Percentiles rank a stretch among this genome's conserved stretches.
Evolutionary conservation across 1,140 invertebrate genomes (phyloP).

Genomic region (Pseudomyrmex concolor): DNA sequence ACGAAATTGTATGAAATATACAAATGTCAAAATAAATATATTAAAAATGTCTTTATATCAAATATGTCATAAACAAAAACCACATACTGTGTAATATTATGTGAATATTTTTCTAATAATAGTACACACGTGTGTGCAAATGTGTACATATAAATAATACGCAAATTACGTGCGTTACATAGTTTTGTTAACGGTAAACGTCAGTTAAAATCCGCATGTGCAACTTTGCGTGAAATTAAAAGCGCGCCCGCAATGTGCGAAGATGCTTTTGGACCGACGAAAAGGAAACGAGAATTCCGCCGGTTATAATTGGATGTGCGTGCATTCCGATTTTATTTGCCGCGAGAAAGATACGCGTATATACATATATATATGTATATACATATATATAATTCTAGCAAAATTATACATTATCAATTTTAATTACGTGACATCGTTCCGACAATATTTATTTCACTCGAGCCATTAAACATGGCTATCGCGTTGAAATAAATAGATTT

Average conservation of each 20-base stretch:
- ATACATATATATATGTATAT: too few relatives aligned
- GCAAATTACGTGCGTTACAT: slow-evolving; percentile 34
- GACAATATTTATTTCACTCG: slow-evolving; percentile 32
- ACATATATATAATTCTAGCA: slow-evolving; percentile 40
- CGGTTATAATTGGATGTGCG: slow-evolving; percentile 56
- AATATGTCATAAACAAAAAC: background rate
- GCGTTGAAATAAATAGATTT: slow-evolving; percentile 15
- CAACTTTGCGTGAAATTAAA: slow-evolving; percentile 52
- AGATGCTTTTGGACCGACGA: slow-evolving; percentile 52
- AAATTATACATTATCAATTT: slow-evolving; percentile 57
- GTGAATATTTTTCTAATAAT: slow-evolving; percentile 34
- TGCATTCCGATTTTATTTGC: slow-evolving; percentile 51
- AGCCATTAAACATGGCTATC: slow-evolving; percentile 29
- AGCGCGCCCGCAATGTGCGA: slow-evolving; percentile 50
- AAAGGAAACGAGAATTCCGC: slow-evolving; percentile 58
- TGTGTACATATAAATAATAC: slow-evolving; percentile 21
- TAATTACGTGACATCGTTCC: slow-evolving; percentile 40
- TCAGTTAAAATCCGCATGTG: slow-evolving; percentile 37
- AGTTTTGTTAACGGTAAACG: slow-evolving; percentile 47
- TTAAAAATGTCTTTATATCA: background rate
- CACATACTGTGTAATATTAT: background rate
- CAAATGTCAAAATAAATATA: background rate
- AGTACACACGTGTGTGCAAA: too few relatives aligned
- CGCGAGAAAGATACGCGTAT: slow-evolving; percentile 12
- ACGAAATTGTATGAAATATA: background rate